These are phyloP conservation scores for Melanaphis sacchari DNA, from an alignment of 1,140 invertebrate genomes.

Conservation along the genomic window DNA sequence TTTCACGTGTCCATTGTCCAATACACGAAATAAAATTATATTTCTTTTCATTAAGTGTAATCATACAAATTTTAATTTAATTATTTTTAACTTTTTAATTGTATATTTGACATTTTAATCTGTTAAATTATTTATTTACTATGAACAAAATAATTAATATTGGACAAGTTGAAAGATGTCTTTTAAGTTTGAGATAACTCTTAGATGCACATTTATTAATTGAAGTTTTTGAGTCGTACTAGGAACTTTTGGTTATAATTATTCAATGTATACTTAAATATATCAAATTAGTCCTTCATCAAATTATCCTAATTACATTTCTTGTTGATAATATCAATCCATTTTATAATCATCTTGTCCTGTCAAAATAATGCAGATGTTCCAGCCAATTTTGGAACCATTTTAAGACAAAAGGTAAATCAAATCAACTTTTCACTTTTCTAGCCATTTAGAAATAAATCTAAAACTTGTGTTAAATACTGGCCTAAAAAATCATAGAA, in stretches of 20 bases:
- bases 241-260: not conserved
- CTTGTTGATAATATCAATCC: not conserved
- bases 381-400: conserved; percentile 51
- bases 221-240: not conserved
- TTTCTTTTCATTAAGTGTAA: not conserved
- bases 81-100: not conserved
- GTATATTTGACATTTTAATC: not conserved
- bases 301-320: not conserved
- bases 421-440: conserved; percentile 30
- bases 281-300: not conserved
- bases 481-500: conserved; percentile 53
- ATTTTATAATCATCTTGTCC: not conserved
- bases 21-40: not conserved
- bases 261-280: not conserved
- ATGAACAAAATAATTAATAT: not conserved
- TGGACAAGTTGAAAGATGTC: not conserved
- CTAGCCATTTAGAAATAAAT: conserved; percentile 51
- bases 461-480: conserved; percentile 20
- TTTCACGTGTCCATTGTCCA: not conserved
- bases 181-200: not conserved
- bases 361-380: conserved; percentile 38
- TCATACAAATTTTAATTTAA: not conserved
- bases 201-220: not conserved
- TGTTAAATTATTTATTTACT: not conserved
- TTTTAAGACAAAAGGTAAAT: conserved; percentile 52